Evolutionary conservation across 2,888 invertebrate species (phyloP), one percentile per base, ranked within the genome.

Genomic region (Dione vanillae): DNA sequence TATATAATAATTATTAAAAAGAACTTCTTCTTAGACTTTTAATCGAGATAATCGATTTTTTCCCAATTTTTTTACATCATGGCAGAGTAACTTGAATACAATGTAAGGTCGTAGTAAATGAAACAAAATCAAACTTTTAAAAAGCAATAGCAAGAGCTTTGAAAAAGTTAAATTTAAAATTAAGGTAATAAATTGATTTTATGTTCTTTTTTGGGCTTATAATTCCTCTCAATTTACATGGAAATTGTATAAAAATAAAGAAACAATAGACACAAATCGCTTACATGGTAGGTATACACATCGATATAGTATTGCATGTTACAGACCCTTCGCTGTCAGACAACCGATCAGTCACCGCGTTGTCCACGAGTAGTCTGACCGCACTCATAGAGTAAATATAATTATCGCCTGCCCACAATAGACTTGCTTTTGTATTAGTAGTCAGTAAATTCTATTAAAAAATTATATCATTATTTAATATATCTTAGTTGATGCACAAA

Each of bases 371-470:
- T 54, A 52, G 59, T 49, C 49, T 66, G 70, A 56, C 45, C 52
- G 49, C 62, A 51, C 62, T 40, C 52, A 54, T 45, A 19, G 14
- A 67, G 67, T 64, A 64, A 70, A 70, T 70, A 62, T 67, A 70
- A 64, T 70, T 70, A 70, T 56, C 35, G 45, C 45, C 41, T 14
- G 56, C 58, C 20, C 61, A 62, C 62, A 67, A 61, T 43, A 52
- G 47, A 51, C 11, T 58, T 37, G 56, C 43, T 65, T 41, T 40
- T 16, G 58, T 43, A 9, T 27, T 43, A 41, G 3, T 20, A 41
- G n/a, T n/a, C n/a, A n/a, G 20, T 20, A 20, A 58, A 40, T 41
- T 40, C 14, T 58, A 37, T 52, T 52, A 52, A 27, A 41, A n/a
- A 27, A 49, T 27, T 35, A 27, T 27, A n/a, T 16, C 37, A 47